phyloP scores from a whole-genome alignment of 37 sponge, comb jelly and placozoan species.

The Halisarca cf. caerulea region DNA sequence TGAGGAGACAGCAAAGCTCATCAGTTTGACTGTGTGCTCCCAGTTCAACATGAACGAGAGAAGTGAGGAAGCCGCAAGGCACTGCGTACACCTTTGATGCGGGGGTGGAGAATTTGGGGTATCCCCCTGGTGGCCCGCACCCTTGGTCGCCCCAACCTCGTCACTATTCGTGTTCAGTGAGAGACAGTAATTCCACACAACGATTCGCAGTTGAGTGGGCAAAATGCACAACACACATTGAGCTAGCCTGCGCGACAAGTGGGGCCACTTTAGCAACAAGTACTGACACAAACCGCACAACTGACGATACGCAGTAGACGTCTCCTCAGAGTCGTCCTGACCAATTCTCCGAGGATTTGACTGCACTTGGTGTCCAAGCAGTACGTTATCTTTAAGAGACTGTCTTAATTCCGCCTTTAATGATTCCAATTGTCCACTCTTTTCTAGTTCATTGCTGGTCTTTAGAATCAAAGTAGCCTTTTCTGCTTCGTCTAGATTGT shows the following conservation, averaged over 20 bases:
- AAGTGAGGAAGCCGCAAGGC: not conserved
- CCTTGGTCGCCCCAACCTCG: too few relatives aligned
- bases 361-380: too few relatives aligned
- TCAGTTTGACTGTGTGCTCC: not conserved
- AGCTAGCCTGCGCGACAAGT: not conserved
- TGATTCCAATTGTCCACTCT: not conserved
- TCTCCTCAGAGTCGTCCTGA: not conserved
- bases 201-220: not conserved
- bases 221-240: not conserved
- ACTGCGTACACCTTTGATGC: not conserved
- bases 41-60: not conserved
- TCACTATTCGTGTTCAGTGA: too few relatives aligned
- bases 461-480: not conserved
- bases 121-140: not conserved
- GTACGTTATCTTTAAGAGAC: not conserved
- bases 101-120: not conserved
- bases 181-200: not conserved
- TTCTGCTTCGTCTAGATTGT: not conserved
- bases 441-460: not conserved
- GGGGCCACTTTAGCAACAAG: conserved; percentile 4
- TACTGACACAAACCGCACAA: not conserved
- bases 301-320: not conserved
- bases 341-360: not conserved
- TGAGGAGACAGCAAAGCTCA: not conserved
- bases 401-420: not conserved